These are phyloP conservation scores for Rhynchomys soricoides DNA, from an alignment of 2,113 vertebrate species.

Conservation along the genomic window DNA sequence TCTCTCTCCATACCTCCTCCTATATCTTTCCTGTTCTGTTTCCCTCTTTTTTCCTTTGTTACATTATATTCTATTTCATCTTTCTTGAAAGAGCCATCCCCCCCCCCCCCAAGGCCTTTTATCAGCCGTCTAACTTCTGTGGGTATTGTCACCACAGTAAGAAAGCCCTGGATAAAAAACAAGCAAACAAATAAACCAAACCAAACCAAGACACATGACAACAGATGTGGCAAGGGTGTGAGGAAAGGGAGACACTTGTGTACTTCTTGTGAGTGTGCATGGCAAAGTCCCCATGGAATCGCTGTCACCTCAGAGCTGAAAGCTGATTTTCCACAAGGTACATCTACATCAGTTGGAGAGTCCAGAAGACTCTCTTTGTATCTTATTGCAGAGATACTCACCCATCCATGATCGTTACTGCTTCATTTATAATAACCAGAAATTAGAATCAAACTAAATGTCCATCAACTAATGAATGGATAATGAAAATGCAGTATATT, in stretches of 20 bases:
- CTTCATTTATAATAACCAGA: not conserved
- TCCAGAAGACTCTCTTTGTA: not conserved
- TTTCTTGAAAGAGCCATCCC: not conserved
- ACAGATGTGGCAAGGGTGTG: not conserved
- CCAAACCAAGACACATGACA: not conserved
- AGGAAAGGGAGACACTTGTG: not conserved
- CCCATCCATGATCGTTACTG: not conserved
- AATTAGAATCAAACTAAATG: not conserved
- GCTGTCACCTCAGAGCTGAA: not conserved
- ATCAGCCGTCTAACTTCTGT: not conserved
- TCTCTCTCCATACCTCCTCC: not conserved
- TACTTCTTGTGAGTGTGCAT: not conserved
- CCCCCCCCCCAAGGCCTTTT: not conserved
- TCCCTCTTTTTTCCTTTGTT: not conserved
- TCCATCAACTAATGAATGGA: too few species aligned
- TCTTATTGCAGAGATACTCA: not conserved
- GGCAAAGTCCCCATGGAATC: not conserved
- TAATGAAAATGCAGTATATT: not conserved
- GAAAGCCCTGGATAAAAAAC: not conserved
- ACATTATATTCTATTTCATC: not conserved
- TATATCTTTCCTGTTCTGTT: not conserved
- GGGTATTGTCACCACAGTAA: not conserved
- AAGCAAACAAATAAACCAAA: not conserved
- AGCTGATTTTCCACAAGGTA: not conserved
- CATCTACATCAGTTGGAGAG: not conserved